Percentiles rank a stretch among this genome's conserved stretches.
Evolutionary conservation across 2,888 invertebrate species (phyloP).

Genomic region (Apotomis betuletana): DNA sequence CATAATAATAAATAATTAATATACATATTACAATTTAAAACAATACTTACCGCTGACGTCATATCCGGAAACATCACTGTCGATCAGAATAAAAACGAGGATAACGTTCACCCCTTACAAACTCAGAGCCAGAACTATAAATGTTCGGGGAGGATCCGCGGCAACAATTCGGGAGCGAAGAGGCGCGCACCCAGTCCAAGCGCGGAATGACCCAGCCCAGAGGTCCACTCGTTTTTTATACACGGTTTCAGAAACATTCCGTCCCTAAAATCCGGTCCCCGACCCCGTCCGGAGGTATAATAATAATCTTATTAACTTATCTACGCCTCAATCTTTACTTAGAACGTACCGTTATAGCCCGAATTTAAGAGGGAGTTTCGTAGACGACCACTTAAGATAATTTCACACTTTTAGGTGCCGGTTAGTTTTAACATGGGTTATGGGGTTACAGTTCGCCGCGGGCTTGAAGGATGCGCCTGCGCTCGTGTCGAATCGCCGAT

Average conservation of each 20-base stretch:
- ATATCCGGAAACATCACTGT: conserved; percentile 64
- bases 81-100: conserved; percentile 48
- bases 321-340: conserved; percentile 81
- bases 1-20: background rate
- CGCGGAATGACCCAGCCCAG: conserved; percentile 78
- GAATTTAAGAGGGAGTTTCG: conserved; percentile 73
- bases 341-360: conserved; percentile 78
- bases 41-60: conserved; percentile 61
- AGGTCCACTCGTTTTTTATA: conserved; percentile 80
- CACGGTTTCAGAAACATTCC: conserved; percentile 80
- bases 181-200: conserved; percentile 74
- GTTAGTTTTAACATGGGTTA: conserved; percentile 68
- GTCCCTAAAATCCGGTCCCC: conserved; percentile 78
- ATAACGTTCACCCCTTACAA: conserved; percentile 61
- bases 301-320: conserved; percentile 83
- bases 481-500: conserved; percentile 71
- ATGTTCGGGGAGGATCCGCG: conserved; percentile 21
- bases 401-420: conserved; percentile 75
- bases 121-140: conserved; percentile 55
- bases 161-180: conserved; percentile 63
- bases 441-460: conserved; percentile 56
- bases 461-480: conserved; percentile 60
- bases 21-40: conserved; percentile 37
- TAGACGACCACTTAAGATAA: conserved; percentile 78
- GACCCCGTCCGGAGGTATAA: conserved; percentile 76